Evolutionary conservation across 2,113 vertebrate genomes (phyloP), one percentile per base, ranked within the genome.

Genomic region (Mesoclemmys tuberculata): DNA sequence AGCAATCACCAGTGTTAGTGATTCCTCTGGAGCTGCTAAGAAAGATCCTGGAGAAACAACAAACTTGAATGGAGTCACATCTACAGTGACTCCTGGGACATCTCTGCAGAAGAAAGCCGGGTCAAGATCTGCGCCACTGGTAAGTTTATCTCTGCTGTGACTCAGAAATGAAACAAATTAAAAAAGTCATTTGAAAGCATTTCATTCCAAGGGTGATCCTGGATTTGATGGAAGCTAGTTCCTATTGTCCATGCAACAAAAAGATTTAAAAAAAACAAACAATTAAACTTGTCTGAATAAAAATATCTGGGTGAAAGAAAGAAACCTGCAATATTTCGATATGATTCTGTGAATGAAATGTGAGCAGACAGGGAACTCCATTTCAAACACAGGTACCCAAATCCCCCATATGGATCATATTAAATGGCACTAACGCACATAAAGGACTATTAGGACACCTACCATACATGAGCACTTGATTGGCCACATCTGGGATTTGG

Each of bases 31-130:
- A 18, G 11, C 16, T 49, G 35, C 48, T 2, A 11, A 18, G 24
- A 85, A 22, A 3, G 2, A 1, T 6, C 29, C 2, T 41, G 38
- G 1, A 85, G 41, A 44, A 14, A 3, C 9, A 0, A 38, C 35
- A 5, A 44, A 18, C 80, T 38, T 55, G 5, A 16, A 24, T 22
- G 13, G 51, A 3, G 3, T 52, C 38, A 41, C 26, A 18, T 31
- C 80, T 41, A 29, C 26, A 22, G 19, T 3, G 27, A 31, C 14
- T 11, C 31, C 24, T 4, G 38, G 16, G 29, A 7, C 44, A 18
- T 12, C 14, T 27, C 58, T 11, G 27, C 18, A 16, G 38, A 75
- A 5, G 46, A 6, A 5, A 1, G 29, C 26, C 38, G 68, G 10
- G 0, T 4, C 7, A 16, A 86, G 10, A 41, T 19, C 79, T 6